Percentiles rank a stretch among this genome's conserved stretches.
Conservation (phyloP, 2,113 vertebrate genomes). For the Zosterops pallidus region DNA sequence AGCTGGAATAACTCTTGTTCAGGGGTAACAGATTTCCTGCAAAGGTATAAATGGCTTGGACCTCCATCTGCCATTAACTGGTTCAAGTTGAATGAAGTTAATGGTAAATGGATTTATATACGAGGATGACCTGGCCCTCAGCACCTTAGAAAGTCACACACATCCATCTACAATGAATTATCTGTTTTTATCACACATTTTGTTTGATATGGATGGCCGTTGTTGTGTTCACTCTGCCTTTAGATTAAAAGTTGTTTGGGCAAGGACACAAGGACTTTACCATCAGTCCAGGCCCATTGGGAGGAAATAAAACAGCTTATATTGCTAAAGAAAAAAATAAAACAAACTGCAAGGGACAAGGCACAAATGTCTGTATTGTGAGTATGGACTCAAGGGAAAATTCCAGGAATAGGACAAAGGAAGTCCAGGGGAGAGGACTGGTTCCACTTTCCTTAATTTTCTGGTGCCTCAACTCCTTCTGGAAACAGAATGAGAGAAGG, state of each 20-base stretch:
- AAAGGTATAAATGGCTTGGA: not conserved
- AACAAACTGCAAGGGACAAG: not conserved
- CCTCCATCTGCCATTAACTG: not conserved
- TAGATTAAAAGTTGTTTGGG: not conserved
- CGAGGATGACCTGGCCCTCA: not conserved
- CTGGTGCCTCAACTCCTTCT: not conserved
- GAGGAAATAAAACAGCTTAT: not conserved
- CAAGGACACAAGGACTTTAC: not conserved
- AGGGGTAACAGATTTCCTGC: not conserved
- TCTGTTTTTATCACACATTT: not conserved
- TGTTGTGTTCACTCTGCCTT: not conserved
- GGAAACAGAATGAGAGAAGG: not conserved
- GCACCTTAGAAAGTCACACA: not conserved
- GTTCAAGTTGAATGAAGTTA: not conserved
- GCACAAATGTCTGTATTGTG: not conserved
- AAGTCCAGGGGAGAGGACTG: not conserved
- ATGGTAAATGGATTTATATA: not conserved
- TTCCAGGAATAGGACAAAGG: not conserved
- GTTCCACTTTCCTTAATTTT: not conserved
- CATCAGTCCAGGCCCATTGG: not conserved
- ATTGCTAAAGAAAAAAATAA: not conserved
- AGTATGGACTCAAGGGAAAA: not conserved
- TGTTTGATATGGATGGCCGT: not conserved
- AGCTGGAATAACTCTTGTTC: not conserved
- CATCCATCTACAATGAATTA: not conserved